phyloP scores from a whole-genome alignment of 1,140 invertebrate genomes.

The Leptinotarsa lineolata region DNA sequence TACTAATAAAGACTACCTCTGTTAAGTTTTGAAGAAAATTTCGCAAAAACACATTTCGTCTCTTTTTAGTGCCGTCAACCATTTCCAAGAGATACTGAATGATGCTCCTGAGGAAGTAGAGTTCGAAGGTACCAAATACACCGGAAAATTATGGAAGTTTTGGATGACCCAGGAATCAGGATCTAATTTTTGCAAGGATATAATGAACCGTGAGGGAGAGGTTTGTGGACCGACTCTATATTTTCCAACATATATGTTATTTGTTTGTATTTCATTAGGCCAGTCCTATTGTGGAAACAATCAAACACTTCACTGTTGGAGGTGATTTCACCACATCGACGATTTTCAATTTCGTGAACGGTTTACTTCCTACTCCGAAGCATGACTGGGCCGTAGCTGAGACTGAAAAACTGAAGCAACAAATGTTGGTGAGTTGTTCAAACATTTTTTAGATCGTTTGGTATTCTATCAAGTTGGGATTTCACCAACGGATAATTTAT shows the following conservation, averaged over 20 bases:
- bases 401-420: conserved; percentile 63
- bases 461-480: no score
- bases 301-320: conserved; percentile 62
- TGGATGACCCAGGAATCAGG: conserved; percentile 71
- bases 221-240: conserved; percentile 32
- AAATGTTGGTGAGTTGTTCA: conserved; percentile 61
- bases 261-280: conserved; percentile 37
- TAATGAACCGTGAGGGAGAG: conserved; percentile 65
- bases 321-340: conserved; percentile 69
- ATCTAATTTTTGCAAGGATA: conserved; percentile 64
- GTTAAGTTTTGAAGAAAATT: no score
- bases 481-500: no score
- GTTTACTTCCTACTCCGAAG: conserved; percentile 66
- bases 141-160: conserved; percentile 72
- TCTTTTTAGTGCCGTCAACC: conserved; percentile 41
- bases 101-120: conserved; percentile 55
- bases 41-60: background rate
- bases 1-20: no score
- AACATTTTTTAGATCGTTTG: no score
- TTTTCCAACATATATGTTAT: background rate
- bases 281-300: conserved; percentile 61
- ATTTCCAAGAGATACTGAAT: conserved; percentile 40
- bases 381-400: conserved; percentile 65
- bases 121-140: conserved; percentile 65
- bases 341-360: conserved; percentile 69